A percentile compares a stretch with the other conserved stretches of the same genome.
phyloP scores from a whole-genome alignment of 2,113 vertebrate species.

The Plecturocebus donacophilus region DNA sequence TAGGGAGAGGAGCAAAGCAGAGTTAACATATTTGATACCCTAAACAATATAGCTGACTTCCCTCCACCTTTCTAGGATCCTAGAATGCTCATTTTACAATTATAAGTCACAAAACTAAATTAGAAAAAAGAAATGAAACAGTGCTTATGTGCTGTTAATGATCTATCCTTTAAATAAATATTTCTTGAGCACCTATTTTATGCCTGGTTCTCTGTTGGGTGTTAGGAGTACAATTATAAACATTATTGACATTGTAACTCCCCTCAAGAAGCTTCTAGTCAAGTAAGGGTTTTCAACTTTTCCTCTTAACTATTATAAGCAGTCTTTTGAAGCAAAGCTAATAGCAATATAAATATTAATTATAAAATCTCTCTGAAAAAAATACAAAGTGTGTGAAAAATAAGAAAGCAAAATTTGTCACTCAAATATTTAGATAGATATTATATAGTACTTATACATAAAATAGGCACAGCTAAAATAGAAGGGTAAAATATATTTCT shows the following conservation, averaged over 20 bases:
- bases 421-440: not conserved
- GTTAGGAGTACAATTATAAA: not conserved
- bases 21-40: no score
- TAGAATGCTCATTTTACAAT: not conserved
- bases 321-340: not conserved
- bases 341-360: not conserved
- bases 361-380: not conserved
- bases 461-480: not conserved
- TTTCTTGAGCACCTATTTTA: not conserved
- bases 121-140: not conserved
- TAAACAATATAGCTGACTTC: not conserved
- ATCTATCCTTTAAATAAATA: not conserved
- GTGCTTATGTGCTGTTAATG: not conserved
- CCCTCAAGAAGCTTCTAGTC: not conserved
- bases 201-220: not conserved
- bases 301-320: not conserved
- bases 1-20: fast-evolving
- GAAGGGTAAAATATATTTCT: not conserved
- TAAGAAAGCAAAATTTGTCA: not conserved
- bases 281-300: not conserved
- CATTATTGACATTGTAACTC: not conserved
- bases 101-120: not conserved
- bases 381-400: not conserved
- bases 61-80: not conserved
- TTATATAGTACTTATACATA: not conserved